Conservation (phyloP, 2,888 invertebrate genomes). For the Thera britannica region DNA sequence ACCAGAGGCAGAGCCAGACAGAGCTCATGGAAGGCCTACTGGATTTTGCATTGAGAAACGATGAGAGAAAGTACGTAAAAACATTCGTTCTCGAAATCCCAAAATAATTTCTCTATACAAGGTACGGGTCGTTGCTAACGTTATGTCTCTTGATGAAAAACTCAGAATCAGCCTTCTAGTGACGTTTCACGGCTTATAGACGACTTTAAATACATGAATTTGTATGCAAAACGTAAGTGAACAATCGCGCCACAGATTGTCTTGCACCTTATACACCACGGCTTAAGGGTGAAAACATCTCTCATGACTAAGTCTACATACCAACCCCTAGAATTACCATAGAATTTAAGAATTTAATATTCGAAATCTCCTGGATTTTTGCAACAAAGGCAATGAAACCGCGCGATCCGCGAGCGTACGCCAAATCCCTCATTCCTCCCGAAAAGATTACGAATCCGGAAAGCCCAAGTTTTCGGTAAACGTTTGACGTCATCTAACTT, state of each 20-base stretch:
- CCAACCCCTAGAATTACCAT: conserved; percentile 13
- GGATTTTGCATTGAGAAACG: too few relatives aligned
- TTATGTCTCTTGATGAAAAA: too few relatives aligned
- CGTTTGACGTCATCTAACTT: not conserved
- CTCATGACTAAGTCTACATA: not conserved
- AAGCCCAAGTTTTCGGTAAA: not conserved
- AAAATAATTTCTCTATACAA: too few relatives aligned
- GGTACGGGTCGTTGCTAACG: too few relatives aligned
- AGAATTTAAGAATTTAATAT: conserved; percentile 30
- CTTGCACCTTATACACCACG: not conserved
- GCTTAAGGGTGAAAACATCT: conserved; percentile 2
- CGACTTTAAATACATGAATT: not conserved
- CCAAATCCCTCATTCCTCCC: conserved; percentile 28
- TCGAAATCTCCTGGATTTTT: conserved; percentile 23
- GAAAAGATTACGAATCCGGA: conserved; percentile 26
- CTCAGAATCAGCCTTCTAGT: too few relatives aligned
- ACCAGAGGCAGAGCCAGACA: too few relatives aligned
- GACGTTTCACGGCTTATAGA: too few relatives aligned
- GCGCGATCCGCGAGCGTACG: conserved; percentile 21
- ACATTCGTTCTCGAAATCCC: too few relatives aligned
- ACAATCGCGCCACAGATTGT: not conserved
- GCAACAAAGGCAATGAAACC: conserved; percentile 33
- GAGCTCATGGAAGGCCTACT: too few relatives aligned
- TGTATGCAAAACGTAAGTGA: not conserved
- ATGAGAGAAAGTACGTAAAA: too few relatives aligned